Percentiles rank a stretch among this genome's conserved stretches.
phyloP scores from a whole-genome alignment of 2,888 invertebrate genomes.

The Campaea margaritaria region DNA sequence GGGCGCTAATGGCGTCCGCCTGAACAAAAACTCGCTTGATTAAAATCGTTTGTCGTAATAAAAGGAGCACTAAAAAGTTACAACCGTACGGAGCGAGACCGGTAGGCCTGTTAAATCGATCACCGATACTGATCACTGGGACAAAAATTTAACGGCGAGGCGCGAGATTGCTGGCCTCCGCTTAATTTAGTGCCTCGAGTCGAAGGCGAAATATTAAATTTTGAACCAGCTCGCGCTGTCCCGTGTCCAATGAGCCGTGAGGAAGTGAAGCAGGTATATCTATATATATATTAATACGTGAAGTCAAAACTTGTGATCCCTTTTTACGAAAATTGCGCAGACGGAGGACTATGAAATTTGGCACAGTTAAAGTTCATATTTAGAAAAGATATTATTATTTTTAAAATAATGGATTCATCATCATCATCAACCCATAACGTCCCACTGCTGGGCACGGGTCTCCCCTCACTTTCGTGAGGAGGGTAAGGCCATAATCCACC shows the following conservation, averaged over 20 bases:
- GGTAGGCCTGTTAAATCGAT: slow-evolving; percentile 83
- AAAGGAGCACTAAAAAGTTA: slow-evolving; percentile 83
- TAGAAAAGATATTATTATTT: no score
- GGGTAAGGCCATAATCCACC: no score
- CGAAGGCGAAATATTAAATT: slow-evolving; percentile 71
- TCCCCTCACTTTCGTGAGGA: no score
- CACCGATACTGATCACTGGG: slow-evolving; percentile 78
- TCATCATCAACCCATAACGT: no score
- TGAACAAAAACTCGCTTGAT: slow-evolving; percentile 84
- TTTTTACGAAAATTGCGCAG: no score
- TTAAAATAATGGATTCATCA: no score
- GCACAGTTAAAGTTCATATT: no score
- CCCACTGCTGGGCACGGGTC: no score
- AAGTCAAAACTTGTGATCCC: no score
- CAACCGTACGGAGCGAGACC: slow-evolving; percentile 71
- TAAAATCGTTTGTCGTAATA: slow-evolving; percentile 85
- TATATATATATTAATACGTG: no score
- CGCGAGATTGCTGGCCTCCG: slow-evolving; percentile 51
- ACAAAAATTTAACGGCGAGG: slow-evolving; percentile 76
- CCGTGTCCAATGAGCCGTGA: slow-evolving; percentile 72
- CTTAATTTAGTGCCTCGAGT: slow-evolving; percentile 65
- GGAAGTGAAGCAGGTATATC: slow-evolving; percentile 70
- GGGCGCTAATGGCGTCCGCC: slow-evolving; percentile 77
- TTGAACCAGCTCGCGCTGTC: slow-evolving; percentile 38
- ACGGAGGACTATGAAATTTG: no score